Conservation (phyloP, 2,797 vertebrate species). For the Intellagama lesueurii region DNA sequence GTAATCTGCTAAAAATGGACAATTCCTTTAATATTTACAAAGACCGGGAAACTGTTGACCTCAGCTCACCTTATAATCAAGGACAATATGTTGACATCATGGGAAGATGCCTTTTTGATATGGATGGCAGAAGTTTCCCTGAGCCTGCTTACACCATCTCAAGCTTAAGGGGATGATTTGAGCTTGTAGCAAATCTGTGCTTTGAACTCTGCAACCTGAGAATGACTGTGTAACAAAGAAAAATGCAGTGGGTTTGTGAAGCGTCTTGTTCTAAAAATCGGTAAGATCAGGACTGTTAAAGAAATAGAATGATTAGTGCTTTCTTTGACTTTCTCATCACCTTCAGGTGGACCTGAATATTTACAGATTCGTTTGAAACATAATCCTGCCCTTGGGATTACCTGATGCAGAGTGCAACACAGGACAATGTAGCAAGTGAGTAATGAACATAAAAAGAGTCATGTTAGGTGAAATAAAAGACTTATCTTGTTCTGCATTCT, state of each 20-base stretch:
- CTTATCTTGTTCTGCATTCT: background rate
- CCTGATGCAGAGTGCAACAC: background rate
- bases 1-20: slow-evolving; percentile 6
- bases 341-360: slow-evolving; percentile 14
- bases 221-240: slow-evolving; percentile 1
- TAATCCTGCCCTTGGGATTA: slow-evolving; percentile 7
- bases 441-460: background rate
- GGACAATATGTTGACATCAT: background rate
- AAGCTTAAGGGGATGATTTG: slow-evolving; percentile 19
- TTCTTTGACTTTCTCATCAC: slow-evolving; percentile 14
- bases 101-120: slow-evolving; percentile 16
- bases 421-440: background rate
- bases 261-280: slow-evolving; percentile 3
- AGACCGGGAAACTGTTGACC: background rate
- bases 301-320: background rate
- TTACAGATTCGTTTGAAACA: background rate
- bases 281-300: background rate
- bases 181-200: background rate
- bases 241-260: background rate
- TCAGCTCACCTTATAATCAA: background rate
- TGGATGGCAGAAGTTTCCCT: slow-evolving; percentile 2
- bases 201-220: slow-evolving; percentile 26
- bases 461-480: background rate
- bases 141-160: background rate
- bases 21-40: slow-evolving; percentile 24